These are phyloP conservation scores for Lysandra bellargus DNA, from an alignment of 2,888 invertebrate species.

Conservation along the genomic window DNA sequence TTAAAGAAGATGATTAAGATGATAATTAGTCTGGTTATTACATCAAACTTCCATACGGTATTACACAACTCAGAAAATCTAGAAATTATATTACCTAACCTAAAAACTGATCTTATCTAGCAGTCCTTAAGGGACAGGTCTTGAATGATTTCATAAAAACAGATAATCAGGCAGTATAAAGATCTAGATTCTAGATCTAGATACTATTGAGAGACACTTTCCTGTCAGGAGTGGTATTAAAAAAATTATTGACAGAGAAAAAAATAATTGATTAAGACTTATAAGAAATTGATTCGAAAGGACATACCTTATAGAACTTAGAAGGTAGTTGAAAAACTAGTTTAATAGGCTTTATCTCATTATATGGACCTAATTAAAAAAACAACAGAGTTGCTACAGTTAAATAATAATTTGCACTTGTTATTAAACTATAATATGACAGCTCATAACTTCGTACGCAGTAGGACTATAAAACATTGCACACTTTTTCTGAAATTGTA, in stretches of 20 bases:
- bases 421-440: not conserved
- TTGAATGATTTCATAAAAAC: constrained; percentile 26
- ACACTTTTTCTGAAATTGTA: too few species aligned
- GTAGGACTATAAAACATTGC: too few species aligned
- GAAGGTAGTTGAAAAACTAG: not conserved
- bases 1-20: not conserved
- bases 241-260: constrained; percentile 24
- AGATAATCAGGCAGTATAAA: not conserved
- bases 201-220: constrained; percentile 16
- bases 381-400: not conserved
- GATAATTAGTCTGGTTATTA: not conserved
- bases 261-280: constrained; percentile 25
- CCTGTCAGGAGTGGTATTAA: constrained; percentile 19
- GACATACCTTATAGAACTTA: not conserved
- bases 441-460: not conserved
- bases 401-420: not conserved
- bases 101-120: constrained; percentile 10
- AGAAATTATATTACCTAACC: not conserved
- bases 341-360: not conserved
- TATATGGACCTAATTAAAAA: not conserved
- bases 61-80: not conserved
- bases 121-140: not conserved
- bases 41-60: not conserved
- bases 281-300: not conserved
- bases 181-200: constrained; percentile 22